phyloP scores from a whole-genome alignment of 2,113 vertebrate species.

The Pteruthius melanotis region DNA sequence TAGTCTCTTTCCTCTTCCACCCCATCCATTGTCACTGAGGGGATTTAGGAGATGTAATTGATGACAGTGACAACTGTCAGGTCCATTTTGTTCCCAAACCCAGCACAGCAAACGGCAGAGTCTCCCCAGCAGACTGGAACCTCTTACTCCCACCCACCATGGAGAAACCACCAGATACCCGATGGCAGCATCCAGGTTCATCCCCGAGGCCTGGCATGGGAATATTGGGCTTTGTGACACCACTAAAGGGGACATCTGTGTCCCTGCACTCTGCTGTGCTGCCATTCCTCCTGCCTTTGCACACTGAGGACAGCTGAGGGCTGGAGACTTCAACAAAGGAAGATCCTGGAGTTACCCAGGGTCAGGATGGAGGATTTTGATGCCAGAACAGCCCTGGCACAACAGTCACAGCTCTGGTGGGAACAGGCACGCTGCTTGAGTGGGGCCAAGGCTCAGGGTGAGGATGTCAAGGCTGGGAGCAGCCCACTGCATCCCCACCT shows the following conservation, averaged over 20 bases:
- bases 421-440: neutral
- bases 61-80: neutral
- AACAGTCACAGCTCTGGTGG: neutral
- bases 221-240: neutral
- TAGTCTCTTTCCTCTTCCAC: neutral
- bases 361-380: neutral
- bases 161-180: neutral
- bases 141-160: neutral
- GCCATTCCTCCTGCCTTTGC: neutral
- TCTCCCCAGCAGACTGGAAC: neutral
- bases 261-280: neutral
- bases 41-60: neutral
- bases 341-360: neutral
- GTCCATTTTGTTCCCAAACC: neutral
- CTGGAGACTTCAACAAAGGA: neutral
- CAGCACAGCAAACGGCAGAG: neutral
- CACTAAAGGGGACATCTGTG: neutral
- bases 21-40: neutral
- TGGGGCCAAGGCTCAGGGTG: neutral
- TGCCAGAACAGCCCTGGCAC: rapidly evolving
- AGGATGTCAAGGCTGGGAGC: neutral
- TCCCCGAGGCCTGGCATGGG: neutral
- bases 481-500: neutral
- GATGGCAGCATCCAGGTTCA: neutral
- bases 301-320: neutral